A percentile compares a stretch with the other conserved stretches of the same genome.
These are phyloP conservation scores for Hirtodrosophila confusa DNA, from an alignment of 2,888 invertebrate genomes.

Conservation along the genomic window DNA sequence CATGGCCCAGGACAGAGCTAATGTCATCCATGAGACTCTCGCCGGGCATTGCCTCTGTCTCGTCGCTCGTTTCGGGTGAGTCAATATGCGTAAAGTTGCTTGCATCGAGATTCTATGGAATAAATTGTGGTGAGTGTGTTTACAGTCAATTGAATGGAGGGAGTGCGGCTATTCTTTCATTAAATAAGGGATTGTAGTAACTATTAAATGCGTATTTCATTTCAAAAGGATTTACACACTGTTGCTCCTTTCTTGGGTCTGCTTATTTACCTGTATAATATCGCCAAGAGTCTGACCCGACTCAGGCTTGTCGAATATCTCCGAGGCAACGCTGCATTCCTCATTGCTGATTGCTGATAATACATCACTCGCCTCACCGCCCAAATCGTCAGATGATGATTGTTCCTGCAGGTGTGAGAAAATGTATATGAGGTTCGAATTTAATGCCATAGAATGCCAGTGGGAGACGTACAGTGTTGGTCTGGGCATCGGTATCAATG, in stretches of 20 bases:
- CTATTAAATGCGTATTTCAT: no score
- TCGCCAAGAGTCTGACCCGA: slow-evolving; percentile 79
- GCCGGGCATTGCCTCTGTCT: slow-evolving; percentile 90
- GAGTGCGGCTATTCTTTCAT: no score
- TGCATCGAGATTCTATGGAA: slow-evolving; percentile 82
- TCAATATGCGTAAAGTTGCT: slow-evolving; percentile 90
- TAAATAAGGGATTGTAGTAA: no score
- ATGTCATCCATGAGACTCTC: slow-evolving; percentile 92
- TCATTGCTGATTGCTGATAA: slow-evolving; percentile 88
- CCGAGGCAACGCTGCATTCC: slow-evolving; percentile 89
- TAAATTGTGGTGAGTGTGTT: background rate
- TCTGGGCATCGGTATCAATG: slow-evolving; percentile 86
- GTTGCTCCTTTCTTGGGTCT: no score
- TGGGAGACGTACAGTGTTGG: slow-evolving; percentile 75
- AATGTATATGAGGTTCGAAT: background rate
- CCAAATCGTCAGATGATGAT: slow-evolving; percentile 82
- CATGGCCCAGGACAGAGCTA: slow-evolving; percentile 90
- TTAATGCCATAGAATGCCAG: slow-evolving; percentile 6
- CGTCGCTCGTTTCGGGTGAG: slow-evolving; percentile 92
- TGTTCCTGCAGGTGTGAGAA: slow-evolving; percentile 73
- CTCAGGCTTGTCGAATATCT: slow-evolving; percentile 86
- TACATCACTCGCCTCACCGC: slow-evolving; percentile 85
- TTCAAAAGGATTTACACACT: no score
- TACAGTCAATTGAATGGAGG: no score
- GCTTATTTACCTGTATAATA: slow-evolving; percentile 80